phyloP scores from a whole-genome alignment of 2,888 invertebrate genomes.

The Spicauda simplicius region DNA sequence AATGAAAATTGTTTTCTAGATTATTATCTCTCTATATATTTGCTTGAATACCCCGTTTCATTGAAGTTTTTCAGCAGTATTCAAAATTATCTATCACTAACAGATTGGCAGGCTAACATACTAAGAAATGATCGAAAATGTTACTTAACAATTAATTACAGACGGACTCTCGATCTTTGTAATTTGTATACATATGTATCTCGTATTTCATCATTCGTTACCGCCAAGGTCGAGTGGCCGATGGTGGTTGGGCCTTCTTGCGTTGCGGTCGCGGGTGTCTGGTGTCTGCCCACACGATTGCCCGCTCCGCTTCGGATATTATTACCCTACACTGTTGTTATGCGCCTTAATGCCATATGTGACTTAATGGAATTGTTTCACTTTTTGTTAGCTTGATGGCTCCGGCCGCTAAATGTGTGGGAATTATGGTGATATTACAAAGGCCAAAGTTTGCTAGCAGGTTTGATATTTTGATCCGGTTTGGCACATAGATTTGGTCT shows the following conservation, averaged over 20 bases:
- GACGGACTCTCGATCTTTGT: neutral
- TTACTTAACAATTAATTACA: neutral
- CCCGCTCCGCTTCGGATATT: neutral
- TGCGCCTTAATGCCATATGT: neutral
- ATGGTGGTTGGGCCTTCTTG: slow-evolving; percentile 14
- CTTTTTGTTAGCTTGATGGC: too few relatives aligned
- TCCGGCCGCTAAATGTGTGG: too few relatives aligned
- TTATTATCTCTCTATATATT: too few relatives aligned
- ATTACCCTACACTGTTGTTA: slow-evolving; percentile 15
- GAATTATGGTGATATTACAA: too few relatives aligned
- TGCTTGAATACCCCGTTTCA: too few relatives aligned
- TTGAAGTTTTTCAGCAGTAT: too few relatives aligned
- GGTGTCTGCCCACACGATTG: slow-evolving; percentile 24
- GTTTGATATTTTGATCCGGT: too few relatives aligned
- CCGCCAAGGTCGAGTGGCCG: slow-evolving; percentile 7
- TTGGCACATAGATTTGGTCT: too few relatives aligned
- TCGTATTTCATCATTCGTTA: neutral
- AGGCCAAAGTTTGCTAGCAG: too few relatives aligned
- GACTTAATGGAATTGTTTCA: neutral
- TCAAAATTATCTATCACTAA: too few relatives aligned
- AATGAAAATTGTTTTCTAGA: too few relatives aligned
- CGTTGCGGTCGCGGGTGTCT: slow-evolving; percentile 22
- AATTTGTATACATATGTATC: neutral
- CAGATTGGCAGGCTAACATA: too few relatives aligned
- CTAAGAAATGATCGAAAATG: neutral